Evolutionary conservation across 2,113 vertebrate species (phyloP), one percentile per base, ranked within the genome.

Genomic region (Proteles cristata): DNA sequence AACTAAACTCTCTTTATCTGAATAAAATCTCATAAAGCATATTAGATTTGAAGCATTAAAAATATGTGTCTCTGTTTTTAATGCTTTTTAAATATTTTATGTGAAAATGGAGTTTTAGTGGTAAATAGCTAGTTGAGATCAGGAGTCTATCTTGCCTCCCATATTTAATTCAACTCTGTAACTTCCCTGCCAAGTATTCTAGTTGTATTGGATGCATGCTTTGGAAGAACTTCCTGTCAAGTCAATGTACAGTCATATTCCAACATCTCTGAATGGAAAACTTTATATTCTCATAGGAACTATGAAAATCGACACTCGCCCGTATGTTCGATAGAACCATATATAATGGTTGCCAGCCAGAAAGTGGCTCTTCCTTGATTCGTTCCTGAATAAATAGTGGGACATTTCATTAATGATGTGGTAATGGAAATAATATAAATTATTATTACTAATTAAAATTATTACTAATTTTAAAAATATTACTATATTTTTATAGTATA

Each of bases 1-100:
- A 87, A 76, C 21, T 73, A 88, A 94, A 79, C 17, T 65, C 4
- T 83, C 35, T 93, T 92, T 82, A 48, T 23, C 31, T 66, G 45
- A 81, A 55, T 88, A 93, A 84, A 94, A 83, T 77, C 35, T 82
- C 26, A 65, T 39, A 80, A 91, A 55, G 43, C 17, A 76, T 50
- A 74, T 76, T 89, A 94, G 74, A 88, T 88, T 85, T 92, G 39
- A 83, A 95, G 69, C 94, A 90, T 90, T 95, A 82, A 89, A 90
- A 95, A 80, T 55, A 89, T 80, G n/a, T 81, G 23, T 84, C 7
- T 84, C 5, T 31, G 15, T 66, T 55, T 55, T 16, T 53, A 16
- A 55, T 55, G 16, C 15, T 55, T 55, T 55, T 55, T 16, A 55
- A 16, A 53, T 53, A 53, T 53, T 53, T 53, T 55, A 48, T 91